phyloP scores from a whole-genome alignment of 2,113 vertebrate species.

The Stegostoma tigrinum region DNA sequence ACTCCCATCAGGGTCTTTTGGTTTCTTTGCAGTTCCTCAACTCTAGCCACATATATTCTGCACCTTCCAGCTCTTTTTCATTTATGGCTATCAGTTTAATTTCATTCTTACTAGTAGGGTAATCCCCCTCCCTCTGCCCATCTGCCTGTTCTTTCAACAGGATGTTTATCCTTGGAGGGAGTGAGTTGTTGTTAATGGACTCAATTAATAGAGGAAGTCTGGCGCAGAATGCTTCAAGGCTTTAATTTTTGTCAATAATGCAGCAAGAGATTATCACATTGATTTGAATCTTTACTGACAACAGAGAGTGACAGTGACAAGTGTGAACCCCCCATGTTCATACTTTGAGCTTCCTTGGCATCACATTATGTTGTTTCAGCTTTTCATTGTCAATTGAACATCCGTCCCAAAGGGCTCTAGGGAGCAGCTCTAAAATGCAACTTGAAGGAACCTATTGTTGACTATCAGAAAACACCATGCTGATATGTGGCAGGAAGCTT shows the following conservation, averaged over 20 bases:
- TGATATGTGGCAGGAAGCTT: constrained; percentile 6
- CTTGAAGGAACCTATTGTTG: not conserved
- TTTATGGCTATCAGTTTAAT: too few species aligned
- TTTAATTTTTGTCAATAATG: not conserved
- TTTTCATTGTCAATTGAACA: not conserved
- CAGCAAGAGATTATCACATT: not conserved
- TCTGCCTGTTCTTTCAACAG: too few species aligned
- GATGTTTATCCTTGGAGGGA: too few species aligned
- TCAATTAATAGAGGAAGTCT: not conserved
- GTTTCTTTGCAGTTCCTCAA: too few species aligned
- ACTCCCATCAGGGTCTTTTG: too few species aligned
- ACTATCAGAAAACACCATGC: not conserved
- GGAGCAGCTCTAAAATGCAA: not conserved
- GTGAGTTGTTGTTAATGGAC: not conserved
- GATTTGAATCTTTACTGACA: not conserved
- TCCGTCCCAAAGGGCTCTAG: not conserved
- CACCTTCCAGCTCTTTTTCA: too few species aligned
- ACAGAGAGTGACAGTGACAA: not conserved
- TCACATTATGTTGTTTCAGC: constrained; percentile 20
- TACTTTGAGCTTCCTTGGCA: not conserved
- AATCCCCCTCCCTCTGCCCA: too few species aligned
- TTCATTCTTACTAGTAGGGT: too few species aligned
- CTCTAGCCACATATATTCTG: too few species aligned
- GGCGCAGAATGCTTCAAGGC: not conserved
- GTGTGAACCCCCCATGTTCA: not conserved